Conservation (phyloP, 37 sponge, comb jelly and placozoan genomes). For the Cladorhizidae sp. region DNA sequence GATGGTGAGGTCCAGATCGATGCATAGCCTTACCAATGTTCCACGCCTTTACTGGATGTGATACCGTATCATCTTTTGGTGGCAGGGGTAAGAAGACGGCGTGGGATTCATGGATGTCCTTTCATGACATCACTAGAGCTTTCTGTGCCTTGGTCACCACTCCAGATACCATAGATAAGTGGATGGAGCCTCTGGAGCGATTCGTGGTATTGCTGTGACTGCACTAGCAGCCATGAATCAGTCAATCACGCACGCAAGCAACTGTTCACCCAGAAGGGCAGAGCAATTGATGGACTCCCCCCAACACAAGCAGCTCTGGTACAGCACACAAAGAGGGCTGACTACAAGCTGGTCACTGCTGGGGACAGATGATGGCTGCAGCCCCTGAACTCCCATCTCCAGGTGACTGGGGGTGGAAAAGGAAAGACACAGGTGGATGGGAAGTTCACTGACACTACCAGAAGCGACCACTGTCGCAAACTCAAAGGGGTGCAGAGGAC, state of each 20-base stretch:
- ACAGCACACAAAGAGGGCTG: neutral
- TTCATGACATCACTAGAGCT: neutral
- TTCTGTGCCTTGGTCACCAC: neutral
- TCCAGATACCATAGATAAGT: neutral
- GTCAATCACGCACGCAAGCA: neutral
- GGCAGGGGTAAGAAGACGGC: constrained; percentile 35
- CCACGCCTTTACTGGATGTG: constrained; percentile 53
- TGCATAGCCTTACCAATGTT: constrained; percentile 19
- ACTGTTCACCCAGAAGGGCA: neutral
- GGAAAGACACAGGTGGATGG: neutral
- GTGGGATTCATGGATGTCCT: constrained; percentile 8
- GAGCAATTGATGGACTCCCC: neutral
- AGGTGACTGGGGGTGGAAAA: neutral
- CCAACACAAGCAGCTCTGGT: neutral
- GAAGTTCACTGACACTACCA: neutral
- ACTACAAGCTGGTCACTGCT: constrained; percentile 8
- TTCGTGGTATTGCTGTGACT: neutral
- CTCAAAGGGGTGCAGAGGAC: neutral
- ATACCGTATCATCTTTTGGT: constrained; percentile 36
- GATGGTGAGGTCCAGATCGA: constrained; percentile 17
- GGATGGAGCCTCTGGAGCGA: neutral
- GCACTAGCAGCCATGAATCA: neutral
- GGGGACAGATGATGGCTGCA: neutral
- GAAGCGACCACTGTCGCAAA: neutral
- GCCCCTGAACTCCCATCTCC: neutral